A percentile compares a stretch with the other conserved stretches of the same genome.
Evolutionary conservation across 37 sponge, comb jelly and placozoan species (phyloP).

Genomic region (Oopsacas minuta): DNA sequence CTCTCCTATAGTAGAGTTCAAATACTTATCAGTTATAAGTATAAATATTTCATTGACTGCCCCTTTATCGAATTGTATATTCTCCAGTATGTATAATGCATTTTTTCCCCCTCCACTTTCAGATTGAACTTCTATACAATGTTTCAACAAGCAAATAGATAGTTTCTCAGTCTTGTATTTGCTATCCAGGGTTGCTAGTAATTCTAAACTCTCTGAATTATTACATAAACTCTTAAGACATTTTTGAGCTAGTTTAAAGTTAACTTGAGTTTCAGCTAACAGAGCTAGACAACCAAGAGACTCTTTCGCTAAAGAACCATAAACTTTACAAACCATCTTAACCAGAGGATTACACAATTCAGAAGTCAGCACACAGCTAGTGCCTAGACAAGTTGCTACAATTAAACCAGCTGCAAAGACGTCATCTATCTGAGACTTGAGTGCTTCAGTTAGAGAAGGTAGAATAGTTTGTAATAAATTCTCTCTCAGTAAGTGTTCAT

Average conservation of each 20-base stretch:
- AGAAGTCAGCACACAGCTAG: conserved; percentile 22
- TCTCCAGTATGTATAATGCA: not conserved
- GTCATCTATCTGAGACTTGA: conserved; percentile 46
- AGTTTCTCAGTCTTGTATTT: not conserved
- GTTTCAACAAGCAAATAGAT: not conserved
- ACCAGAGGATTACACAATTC: conserved; percentile 32
- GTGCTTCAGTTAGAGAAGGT: conserved; percentile 45
- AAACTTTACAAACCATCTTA: conserved; percentile 45
- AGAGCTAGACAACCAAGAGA: conserved; percentile 17
- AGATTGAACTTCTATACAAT: not conserved
- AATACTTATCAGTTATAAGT: not conserved
- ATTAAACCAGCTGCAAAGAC: conserved; percentile 41
- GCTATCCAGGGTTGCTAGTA: not conserved
- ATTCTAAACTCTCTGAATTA: not conserved
- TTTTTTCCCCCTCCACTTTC: not conserved
- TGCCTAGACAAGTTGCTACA: conserved; percentile 32
- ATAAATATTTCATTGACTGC: not conserved
- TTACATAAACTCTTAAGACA: conserved; percentile 43
- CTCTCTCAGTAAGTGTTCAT: conserved; percentile 26
- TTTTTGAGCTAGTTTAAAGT: conserved; percentile 67
- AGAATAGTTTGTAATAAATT: conserved; percentile 32
- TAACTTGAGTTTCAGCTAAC: conserved; percentile 54
- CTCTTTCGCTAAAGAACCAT: not conserved
- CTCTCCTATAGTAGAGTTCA: not conserved
- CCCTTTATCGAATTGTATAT: not conserved